phyloP scores from a whole-genome alignment of 1,140 invertebrate species.

The Hylaeus volcanicus region DNA sequence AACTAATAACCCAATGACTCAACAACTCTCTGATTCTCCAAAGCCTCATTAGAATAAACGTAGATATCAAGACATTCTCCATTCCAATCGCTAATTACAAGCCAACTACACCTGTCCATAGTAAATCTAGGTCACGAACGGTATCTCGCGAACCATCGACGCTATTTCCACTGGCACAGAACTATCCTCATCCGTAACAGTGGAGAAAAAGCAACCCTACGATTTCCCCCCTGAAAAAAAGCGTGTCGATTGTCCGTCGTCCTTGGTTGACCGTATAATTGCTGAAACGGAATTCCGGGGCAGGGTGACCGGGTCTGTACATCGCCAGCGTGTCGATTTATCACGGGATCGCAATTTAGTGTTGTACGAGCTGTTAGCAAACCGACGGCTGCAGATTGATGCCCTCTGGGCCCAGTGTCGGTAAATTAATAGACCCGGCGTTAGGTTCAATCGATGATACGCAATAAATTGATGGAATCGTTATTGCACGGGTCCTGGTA shows the following conservation, averaged over 20 bases:
- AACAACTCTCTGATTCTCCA: too few relatives aligned
- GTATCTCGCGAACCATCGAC: too few relatives aligned
- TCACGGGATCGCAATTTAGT: constrained; percentile 56
- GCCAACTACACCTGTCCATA: too few relatives aligned
- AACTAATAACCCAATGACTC: too few relatives aligned
- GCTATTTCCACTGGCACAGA: too few relatives aligned
- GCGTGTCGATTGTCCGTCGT: not conserved
- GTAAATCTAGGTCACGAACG: too few relatives aligned
- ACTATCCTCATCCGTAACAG: too few relatives aligned
- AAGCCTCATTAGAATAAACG: too few relatives aligned
- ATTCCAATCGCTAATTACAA: too few relatives aligned
- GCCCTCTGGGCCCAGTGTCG: constrained; percentile 60
- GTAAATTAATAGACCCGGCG: constrained; percentile 63
- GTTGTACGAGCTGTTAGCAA: constrained; percentile 56
- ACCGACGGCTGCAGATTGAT: constrained; percentile 65
- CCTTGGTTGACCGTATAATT: constrained; percentile 26
- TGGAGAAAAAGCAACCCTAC: too few relatives aligned
- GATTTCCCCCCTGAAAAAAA: too few relatives aligned
- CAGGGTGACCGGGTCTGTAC: constrained; percentile 14
- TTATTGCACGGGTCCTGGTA: constrained; percentile 53
- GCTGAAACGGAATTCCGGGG: constrained; percentile 43
- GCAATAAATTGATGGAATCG: constrained; percentile 66
- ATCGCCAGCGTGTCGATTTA: constrained; percentile 56
- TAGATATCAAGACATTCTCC: too few relatives aligned
- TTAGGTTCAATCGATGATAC: constrained; percentile 62